A percentile compares a stretch with the other conserved stretches of the same genome.
phyloP scores from a whole-genome alignment of 2,888 invertebrate species.

The Microplitis deprimator region DNA sequence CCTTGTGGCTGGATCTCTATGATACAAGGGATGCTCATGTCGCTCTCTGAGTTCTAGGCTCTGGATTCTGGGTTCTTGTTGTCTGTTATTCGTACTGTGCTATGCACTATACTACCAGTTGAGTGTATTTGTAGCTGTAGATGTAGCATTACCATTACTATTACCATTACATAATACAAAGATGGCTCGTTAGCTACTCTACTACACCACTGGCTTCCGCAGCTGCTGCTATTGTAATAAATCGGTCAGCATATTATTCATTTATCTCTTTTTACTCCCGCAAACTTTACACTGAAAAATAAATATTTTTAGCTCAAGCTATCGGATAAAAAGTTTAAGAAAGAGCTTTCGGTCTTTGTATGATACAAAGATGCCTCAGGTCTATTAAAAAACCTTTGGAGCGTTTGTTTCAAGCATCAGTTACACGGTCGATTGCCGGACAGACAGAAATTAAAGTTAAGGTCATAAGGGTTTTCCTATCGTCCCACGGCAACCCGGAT shows the following conservation, averaged over 20 bases:
- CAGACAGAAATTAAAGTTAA: too few relatives aligned
- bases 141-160: background rate
- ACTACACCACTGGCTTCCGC: slow-evolving; percentile 54
- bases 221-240: slow-evolving; percentile 78
- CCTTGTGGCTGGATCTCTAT: slow-evolving; percentile 56
- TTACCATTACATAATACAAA: slow-evolving; percentile 46
- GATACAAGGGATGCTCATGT: slow-evolving; percentile 49
- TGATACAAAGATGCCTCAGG: too few relatives aligned
- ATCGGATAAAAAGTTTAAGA: too few relatives aligned
- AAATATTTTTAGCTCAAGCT: too few relatives aligned
- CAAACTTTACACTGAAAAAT: slow-evolving; percentile 73
- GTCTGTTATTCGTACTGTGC: background rate
- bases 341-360: too few relatives aligned
- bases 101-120: slow-evolving; percentile 10
- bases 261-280: slow-evolving; percentile 77
- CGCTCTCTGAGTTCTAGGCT: slow-evolving; percentile 31
- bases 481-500: too few relatives aligned
- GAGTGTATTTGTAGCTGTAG: background rate
- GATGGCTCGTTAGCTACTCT: slow-evolving; percentile 58
- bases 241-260: slow-evolving; percentile 74
- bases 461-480: too few relatives aligned
- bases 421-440: too few relatives aligned
- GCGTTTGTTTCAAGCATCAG: too few relatives aligned
- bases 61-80: slow-evolving; percentile 6
- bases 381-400: too few relatives aligned